Evolutionary conservation across 1,140 invertebrate species (phyloP).

Genomic region (Glossosoma conforme): DNA sequence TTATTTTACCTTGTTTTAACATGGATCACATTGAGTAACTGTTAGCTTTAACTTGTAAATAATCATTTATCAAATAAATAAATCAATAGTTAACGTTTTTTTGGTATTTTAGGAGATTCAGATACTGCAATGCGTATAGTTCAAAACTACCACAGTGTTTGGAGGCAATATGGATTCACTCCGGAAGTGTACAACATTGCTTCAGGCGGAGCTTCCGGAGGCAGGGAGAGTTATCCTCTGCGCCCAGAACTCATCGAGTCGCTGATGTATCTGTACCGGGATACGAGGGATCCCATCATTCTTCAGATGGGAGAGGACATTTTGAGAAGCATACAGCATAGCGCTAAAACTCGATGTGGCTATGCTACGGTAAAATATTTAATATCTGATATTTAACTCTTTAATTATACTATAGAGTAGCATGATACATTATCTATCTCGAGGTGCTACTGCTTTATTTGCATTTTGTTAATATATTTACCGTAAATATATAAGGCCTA

Average conservation of each 20-base stretch:
- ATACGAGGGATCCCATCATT: constrained; percentile 88
- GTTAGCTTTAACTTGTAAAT: not conserved
- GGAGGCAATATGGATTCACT: constrained; percentile 94
- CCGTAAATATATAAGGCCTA: no score
- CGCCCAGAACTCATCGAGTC: constrained; percentile 95
- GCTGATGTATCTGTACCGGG: constrained; percentile 93
- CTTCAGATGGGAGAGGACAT: constrained; percentile 89
- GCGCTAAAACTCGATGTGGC: constrained; percentile 88
- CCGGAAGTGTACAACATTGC: constrained; percentile 97
- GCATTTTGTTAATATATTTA: no score
- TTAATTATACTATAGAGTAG: constrained; percentile 3
- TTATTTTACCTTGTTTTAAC: not conserved
- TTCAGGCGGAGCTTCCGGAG: constrained; percentile 73
- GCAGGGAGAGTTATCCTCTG: constrained; percentile 91
- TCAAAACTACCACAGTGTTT: constrained; percentile 93
- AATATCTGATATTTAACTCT: not conserved
- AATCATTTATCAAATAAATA: not conserved
- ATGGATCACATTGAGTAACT: not conserved
- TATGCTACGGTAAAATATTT: constrained; percentile 87
- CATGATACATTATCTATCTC: no score
- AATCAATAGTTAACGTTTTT: not conserved
- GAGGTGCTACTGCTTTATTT: no score
- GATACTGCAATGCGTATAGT: constrained; percentile 87
- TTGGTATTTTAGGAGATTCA: constrained; percentile 68
- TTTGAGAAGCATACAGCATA: constrained; percentile 82